phyloP scores from a whole-genome alignment of 2,113 vertebrate species.

The Pelusios castaneus region DNA sequence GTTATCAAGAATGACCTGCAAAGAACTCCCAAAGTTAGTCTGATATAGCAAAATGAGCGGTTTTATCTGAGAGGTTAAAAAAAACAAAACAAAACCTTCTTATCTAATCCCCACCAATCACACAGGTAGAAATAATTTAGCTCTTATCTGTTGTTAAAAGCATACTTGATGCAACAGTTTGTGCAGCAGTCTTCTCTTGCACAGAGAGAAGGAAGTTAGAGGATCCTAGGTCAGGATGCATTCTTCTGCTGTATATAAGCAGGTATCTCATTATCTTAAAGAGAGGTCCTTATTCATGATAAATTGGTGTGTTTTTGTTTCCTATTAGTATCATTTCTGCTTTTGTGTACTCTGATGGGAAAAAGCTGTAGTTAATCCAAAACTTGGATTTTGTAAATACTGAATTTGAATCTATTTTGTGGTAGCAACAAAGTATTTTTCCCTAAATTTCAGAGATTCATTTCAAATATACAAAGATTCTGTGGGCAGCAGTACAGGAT shows the following conservation, averaged over 20 bases:
- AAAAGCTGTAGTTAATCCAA: neutral
- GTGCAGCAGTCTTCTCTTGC: neutral
- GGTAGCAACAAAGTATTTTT: conserved; percentile 12
- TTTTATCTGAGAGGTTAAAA: neutral
- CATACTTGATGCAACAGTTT: fast-evolving
- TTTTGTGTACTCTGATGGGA: neutral
- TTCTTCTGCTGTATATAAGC: neutral
- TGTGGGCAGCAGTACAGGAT: neutral
- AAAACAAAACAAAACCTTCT: too few species aligned
- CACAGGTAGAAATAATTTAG: fast-evolving
- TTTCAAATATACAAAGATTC: neutral
- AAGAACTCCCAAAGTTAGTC: neutral
- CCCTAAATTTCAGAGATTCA: conserved; percentile 6
- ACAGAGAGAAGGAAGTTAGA: neutral
- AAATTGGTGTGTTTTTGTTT: neutral
- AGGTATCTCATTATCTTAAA: neutral
- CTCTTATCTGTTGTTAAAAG: neutral
- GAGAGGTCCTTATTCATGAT: neutral
- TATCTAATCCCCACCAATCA: fast-evolving
- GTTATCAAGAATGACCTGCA: neutral
- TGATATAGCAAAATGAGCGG: fast-evolving
- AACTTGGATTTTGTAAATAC: neutral
- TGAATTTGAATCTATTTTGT: neutral
- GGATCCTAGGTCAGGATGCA: neutral
- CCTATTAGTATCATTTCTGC: neutral